phyloP scores from a whole-genome alignment of 2,888 invertebrate genomes.

The Nineta flava region DNA sequence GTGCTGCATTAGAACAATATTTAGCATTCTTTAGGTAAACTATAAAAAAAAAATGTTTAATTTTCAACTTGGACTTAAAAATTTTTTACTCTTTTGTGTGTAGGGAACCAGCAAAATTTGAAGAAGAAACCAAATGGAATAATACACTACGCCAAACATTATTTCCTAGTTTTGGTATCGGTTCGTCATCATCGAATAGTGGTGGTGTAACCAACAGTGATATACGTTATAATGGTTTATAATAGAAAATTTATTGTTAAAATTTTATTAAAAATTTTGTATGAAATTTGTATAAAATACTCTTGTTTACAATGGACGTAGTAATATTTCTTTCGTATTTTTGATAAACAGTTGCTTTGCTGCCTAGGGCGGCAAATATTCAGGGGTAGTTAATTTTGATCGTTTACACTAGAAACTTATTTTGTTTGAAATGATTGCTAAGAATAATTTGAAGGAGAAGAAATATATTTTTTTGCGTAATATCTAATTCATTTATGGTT shows the following conservation, averaged over 20 bases:
- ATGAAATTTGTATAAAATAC: too few species aligned
- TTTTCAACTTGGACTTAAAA: not conserved
- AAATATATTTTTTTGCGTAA: too few species aligned
- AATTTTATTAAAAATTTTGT: too few species aligned
- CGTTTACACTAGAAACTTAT: too few species aligned
- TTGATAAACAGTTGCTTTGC: too few species aligned
- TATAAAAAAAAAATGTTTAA: not conserved
- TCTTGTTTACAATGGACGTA: too few species aligned
- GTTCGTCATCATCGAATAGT: constrained; percentile 12
- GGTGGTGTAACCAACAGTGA: constrained; percentile 18
- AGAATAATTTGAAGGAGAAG: too few species aligned
- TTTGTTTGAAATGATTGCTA: too few species aligned
- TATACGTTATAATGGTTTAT: constrained; percentile 25
- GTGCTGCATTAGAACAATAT: constrained; percentile 59
- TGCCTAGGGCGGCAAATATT: too few species aligned
- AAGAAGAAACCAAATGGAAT: not conserved
- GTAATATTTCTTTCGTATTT: too few species aligned
- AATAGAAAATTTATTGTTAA: constrained; percentile 11
- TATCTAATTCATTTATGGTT: too few species aligned
- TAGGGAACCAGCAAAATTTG: not conserved
- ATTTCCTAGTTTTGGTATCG: not conserved
- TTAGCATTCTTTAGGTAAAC: constrained; percentile 75
- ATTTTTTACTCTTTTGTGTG: not conserved
- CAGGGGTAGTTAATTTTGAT: too few species aligned
- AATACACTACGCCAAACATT: not conserved